These are phyloP conservation scores for Pelodytes ibericus DNA, from an alignment of 2,797 vertebrate species.

Conservation along the genomic window DNA sequence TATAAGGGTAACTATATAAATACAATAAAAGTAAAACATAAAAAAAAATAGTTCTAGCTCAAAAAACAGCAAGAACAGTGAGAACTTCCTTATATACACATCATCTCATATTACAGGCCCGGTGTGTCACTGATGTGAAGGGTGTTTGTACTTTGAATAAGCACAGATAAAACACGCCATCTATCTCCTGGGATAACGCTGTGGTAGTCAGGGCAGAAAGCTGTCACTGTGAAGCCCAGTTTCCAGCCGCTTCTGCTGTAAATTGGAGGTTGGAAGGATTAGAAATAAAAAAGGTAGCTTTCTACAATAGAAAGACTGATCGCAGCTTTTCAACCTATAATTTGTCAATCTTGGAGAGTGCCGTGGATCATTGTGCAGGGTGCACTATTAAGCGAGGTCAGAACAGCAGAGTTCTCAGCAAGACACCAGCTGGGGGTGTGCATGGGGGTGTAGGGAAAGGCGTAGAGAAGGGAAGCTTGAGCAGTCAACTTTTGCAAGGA, in stretches of 20 bases:
- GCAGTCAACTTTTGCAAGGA: conserved; percentile 14
- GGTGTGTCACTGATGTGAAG: conserved; percentile 33
- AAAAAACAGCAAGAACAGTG: conserved; percentile 3
- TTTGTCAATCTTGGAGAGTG: conserved; percentile 66
- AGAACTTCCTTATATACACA: background rate
- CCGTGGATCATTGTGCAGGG: conserved; percentile 70
- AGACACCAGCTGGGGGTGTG: conserved; percentile 30
- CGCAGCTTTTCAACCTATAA: conserved; percentile 64
- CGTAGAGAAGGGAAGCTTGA: conserved; percentile 8
- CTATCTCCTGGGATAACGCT: conserved; percentile 33
- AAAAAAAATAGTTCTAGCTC: background rate
- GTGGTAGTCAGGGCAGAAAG: background rate
- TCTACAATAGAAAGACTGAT: conserved; percentile 64
- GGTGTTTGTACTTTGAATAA: conserved; percentile 33
- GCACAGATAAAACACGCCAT: conserved; percentile 33
- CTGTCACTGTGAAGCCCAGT: background rate
- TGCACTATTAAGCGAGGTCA: conserved; percentile 69
- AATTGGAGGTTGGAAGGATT: conserved; percentile 51
- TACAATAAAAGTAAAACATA: too few relatives aligned
- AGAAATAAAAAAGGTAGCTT: conserved; percentile 62
- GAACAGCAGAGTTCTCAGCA: conserved; percentile 53
- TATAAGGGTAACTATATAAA: too few relatives aligned
- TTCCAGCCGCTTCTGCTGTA: conserved; percentile 37
- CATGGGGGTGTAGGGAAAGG: background rate
- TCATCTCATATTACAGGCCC: conserved; percentile 8